Conservation (phyloP, 2,888 invertebrate species). For the Junonia oenone region DNA sequence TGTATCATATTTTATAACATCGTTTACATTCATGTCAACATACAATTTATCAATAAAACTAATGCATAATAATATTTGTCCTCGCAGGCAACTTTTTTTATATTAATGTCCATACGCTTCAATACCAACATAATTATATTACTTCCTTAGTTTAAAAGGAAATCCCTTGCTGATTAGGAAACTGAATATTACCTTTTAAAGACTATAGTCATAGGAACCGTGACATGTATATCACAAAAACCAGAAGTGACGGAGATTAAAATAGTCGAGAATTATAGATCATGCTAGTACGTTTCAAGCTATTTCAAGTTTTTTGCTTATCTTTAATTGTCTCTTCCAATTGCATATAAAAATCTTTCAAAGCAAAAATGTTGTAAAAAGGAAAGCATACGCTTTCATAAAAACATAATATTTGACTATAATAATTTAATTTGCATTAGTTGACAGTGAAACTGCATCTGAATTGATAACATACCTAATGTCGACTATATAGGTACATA, state of each 20-base stretch:
- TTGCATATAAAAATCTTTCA: too few species aligned
- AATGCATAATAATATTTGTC: not conserved
- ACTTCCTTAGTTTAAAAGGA: constrained; percentile 14
- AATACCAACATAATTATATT: not conserved
- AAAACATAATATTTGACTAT: too few species aligned
- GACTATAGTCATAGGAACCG: not conserved
- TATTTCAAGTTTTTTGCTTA: too few species aligned
- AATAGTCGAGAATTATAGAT: not conserved
- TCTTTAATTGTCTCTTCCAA: too few species aligned
- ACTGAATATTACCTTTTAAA: constrained; percentile 7
- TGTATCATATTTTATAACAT: too few species aligned
- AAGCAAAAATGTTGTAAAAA: too few species aligned
- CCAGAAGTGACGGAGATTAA: not conserved
- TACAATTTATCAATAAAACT: not conserved
- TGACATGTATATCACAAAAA: constrained; percentile 4
- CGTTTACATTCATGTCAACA: not conserved
- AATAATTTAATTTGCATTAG: too few species aligned
- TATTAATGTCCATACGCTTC: constrained; percentile 3
- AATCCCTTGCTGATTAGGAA: not conserved
- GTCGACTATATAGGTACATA: too few species aligned
- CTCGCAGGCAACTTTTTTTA: not conserved
- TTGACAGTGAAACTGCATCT: too few species aligned
- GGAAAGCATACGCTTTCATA: too few species aligned
- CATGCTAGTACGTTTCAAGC: not conserved
- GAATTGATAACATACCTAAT: too few species aligned